Evolutionary conservation across 1,140 invertebrate genomes (phyloP).

Genomic region (Ceratina calcarata): DNA sequence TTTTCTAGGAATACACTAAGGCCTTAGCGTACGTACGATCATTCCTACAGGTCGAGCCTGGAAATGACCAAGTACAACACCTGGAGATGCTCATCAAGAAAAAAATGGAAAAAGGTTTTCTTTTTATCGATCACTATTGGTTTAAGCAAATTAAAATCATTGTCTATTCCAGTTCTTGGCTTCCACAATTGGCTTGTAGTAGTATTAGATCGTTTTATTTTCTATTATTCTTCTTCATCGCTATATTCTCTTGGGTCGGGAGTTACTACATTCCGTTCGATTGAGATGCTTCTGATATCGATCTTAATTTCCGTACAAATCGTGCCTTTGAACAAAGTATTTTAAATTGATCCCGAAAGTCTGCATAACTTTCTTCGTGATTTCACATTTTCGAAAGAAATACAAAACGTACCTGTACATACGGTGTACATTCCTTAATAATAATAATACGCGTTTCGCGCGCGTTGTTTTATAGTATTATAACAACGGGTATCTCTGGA

Average conservation of each 20-base stretch:
- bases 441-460: background rate
- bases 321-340: background rate
- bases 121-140: slow-evolving; percentile 47
- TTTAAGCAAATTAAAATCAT: slow-evolving; percentile 30
- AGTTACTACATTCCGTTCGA: slow-evolving; percentile 33
- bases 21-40: slow-evolving; percentile 91
- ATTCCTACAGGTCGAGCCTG: slow-evolving; percentile 93
- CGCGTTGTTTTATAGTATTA: background rate
- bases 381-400: background rate
- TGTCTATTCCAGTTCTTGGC: background rate
- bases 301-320: background rate
- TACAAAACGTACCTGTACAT: slow-evolving; percentile 16
- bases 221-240: slow-evolving; percentile 29
- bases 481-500: too few relatives aligned
- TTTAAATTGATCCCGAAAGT: background rate
- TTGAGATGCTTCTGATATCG: background rate
- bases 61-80: slow-evolving; percentile 92
- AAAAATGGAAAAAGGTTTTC: slow-evolving; percentile 90
- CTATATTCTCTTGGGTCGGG: slow-evolving; percentile 40
- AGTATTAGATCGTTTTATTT: slow-evolving; percentile 32
- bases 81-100: slow-evolving; percentile 92
- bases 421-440: background rate
- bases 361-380: too few relatives aligned
- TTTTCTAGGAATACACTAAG: slow-evolving; percentile 87
- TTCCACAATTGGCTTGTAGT: slow-evolving; percentile 13